Conservation (phyloP, 2,888 invertebrate genomes). For the Diogma glabrata region DNA sequence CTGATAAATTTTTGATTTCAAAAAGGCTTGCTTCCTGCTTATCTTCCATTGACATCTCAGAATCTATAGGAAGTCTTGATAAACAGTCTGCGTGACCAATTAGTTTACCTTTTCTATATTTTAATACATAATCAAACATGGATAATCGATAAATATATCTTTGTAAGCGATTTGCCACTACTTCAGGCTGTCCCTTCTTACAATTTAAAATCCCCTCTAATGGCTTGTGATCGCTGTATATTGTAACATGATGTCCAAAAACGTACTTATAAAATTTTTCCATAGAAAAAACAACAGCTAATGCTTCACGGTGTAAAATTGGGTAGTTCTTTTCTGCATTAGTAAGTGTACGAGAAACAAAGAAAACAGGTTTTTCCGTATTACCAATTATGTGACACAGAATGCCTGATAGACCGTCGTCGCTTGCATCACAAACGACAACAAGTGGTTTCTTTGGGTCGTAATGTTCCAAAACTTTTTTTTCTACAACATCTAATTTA, state of each 20-base stretch:
- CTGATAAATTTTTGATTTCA: too few relatives aligned
- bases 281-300: neutral
- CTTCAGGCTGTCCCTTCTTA: neutral
- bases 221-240: neutral
- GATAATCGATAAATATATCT: neutral
- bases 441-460: too few relatives aligned
- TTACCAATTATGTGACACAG: neutral
- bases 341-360: neutral
- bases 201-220: neutral
- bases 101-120: constrained; percentile 23
- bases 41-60: neutral
- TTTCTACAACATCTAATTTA: neutral
- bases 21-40: neutral
- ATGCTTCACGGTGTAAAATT: neutral
- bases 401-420: neutral
- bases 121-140: constrained; percentile 13
- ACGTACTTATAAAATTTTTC: neutral
- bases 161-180: neutral
- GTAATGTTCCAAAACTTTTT: neutral
- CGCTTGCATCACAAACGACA: neutral
- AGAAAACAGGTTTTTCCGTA: neutral
- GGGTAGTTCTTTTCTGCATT: neutral
- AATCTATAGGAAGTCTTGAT: constrained; percentile 16
- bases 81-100: constrained; percentile 20
- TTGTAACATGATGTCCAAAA: neutral